Base-by-base conservation (phyloP, 2,113 vertebrate genomes). In the Mormyrus lacerda region DNA sequence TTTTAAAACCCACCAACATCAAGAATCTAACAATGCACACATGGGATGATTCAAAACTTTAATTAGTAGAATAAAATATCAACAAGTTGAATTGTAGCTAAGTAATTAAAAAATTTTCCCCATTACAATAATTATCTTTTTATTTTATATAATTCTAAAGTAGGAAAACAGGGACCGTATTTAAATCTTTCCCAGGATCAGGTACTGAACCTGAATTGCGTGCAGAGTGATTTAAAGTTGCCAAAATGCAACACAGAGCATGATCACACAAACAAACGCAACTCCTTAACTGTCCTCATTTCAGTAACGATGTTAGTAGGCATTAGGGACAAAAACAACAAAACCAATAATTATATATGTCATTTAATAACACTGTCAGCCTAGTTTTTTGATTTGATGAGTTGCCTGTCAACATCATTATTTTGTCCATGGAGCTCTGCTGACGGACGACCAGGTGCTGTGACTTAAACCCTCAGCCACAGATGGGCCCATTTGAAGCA, bases 401-500 rank as follows among this genome's bases (percentile, higher is more conserved):
- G 93, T 93, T 93, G 42, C 19, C 44, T 79, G 73, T 79, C 89
- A 53, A 89, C 90, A 89, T 79, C 35, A 39, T 79, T 79, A 79
- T 79, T 79, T 69, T 6, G 35, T 42, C 39, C 4, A 42, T 42
- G 15, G 3, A 4, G 31, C 17, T 39, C 4, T 11, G 61, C n/a
- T 69, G 35, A 42, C 0, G 73, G 35, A 79, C 1, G 2, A 79
- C 17, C 17, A 2, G 17, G 39, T 83, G 42, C 79, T 45, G 19
- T 2, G 35, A 15, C 73, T 21, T 17, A 79, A 6, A 79, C 39
- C 73, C 87, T 82, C 50, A 61, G 90, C 90, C 90, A 91, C 92
- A 92, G 91, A 92, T 91, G 91, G 92, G 85, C 83, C 87, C 88
- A 88, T 87, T 91, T 91, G 87, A 90, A 53, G 65, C 91, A 87